Conservation (phyloP, 2,113 vertebrate species). For the Gorsachius goisagi region DNA sequence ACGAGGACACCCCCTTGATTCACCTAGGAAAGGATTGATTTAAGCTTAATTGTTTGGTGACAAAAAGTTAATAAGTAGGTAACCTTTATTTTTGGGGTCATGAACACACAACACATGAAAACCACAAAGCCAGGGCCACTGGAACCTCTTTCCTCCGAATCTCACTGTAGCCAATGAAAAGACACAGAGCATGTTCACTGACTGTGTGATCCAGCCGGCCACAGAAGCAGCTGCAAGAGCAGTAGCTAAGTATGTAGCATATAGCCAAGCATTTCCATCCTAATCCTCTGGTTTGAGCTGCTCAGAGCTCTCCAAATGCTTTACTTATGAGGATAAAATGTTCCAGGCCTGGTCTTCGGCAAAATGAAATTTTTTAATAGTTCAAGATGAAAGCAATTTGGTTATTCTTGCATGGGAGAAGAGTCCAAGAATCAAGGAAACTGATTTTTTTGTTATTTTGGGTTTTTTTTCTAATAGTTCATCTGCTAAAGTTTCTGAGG, state of each 20-base stretch:
- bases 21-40: not conserved
- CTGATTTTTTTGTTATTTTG: not conserved
- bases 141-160: not conserved
- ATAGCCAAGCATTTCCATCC: not conserved
- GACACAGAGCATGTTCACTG: not conserved
- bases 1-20: not conserved
- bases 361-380: constrained; percentile 34
- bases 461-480: not conserved
- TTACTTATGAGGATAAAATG: constrained; percentile 43
- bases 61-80: not conserved
- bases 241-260: not conserved
- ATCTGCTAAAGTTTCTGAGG: not conserved
- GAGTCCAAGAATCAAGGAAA: not conserved
- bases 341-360: constrained; percentile 19
- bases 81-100: not conserved
- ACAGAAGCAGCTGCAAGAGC: not conserved
- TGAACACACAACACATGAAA: not conserved
- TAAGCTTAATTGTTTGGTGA: not conserved
- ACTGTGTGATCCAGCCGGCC: not conserved
- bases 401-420: not conserved
- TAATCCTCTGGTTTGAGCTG: not conserved
- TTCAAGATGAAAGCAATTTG: not conserved
- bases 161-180: not conserved
- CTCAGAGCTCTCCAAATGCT: constrained; percentile 11
- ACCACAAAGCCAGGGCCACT: not conserved